A percentile compares a stretch with the other conserved stretches of the same genome.
These are phyloP conservation scores for Craterocephalus amniculus DNA, from an alignment of 2,797 vertebrate genomes.

Conservation along the genomic window DNA sequence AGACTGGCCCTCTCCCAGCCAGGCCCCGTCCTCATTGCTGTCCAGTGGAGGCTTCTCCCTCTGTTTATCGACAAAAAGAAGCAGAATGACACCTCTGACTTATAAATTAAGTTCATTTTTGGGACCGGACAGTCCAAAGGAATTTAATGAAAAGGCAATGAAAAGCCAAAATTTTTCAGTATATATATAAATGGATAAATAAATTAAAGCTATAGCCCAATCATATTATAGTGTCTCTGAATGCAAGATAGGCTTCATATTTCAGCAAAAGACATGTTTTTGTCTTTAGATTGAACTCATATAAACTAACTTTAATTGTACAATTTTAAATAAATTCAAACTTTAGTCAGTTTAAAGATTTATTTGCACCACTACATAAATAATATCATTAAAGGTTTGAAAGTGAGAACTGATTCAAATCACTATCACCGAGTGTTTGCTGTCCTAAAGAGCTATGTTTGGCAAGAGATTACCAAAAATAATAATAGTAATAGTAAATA, in stretches of 20 bases:
- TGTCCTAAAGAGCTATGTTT: too few species aligned
- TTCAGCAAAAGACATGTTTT: too few species aligned
- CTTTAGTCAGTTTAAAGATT: neutral
- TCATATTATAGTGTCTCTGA: neutral
- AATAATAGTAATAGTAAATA: too few species aligned
- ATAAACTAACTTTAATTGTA: neutral
- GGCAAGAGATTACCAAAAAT: neutral
- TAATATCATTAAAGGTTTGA: neutral
- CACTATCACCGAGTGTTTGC: neutral
- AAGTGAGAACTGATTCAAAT: neutral
- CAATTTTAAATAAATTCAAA: neutral
- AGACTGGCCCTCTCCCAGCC: constrained; percentile 67
- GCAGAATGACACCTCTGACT: neutral
- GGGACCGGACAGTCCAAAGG: neutral
- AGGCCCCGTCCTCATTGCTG: constrained; percentile 51
- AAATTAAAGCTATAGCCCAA: neutral
- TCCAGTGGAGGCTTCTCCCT: constrained; percentile 79
- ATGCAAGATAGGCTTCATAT: neutral
- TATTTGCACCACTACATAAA: neutral
- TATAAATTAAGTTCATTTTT: neutral
- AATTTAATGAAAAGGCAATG: too few species aligned
- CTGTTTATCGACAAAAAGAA: constrained; percentile 45
- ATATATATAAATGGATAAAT: too few species aligned
- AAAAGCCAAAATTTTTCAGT: neutral
- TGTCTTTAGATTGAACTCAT: too few species aligned